Base-by-base conservation (phyloP, 2,888 invertebrate species). In the Dioctria linearis region DNA sequence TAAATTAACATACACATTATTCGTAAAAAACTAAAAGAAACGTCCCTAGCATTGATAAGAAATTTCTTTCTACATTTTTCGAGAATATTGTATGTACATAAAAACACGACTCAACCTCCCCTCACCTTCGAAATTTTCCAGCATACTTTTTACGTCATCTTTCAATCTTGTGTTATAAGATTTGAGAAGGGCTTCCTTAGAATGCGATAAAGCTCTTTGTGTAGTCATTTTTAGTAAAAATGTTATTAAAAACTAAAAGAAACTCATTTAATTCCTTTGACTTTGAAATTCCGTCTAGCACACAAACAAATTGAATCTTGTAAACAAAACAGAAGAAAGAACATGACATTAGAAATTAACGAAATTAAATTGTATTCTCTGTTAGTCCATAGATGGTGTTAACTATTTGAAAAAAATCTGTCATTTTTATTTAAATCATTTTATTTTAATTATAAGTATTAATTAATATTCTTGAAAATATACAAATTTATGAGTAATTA, bases 71-170 rank as follows among this genome's bases (percentile, higher is more conserved):
- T 2, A 25, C 25, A 25, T 25, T 25, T 25, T 25, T 25, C 25
- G 25, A 25, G 25, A 25, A 25, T 25, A 25, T 25, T 25, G 25
- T 25, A 25, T 25, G 25, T 25, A 25, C 25, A 1, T 25, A 25
- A 25, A 25, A 25, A 25, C 25, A 1, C 25, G 25, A 25, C 25
- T 1, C 2, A 25, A 25, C 25, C 25, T 25, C 25, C 25, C 2
- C 82, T 85, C 91, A 94, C 98, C 98, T 91, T 96, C 95, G 89
- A 97, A 98, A 89, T 99, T 99, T 88, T 99, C 98, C 79, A 98
- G 90, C 95, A 99, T 98, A 84, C 98, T 97, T 88, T 96, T 97
- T 0, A 98, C 95, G 90, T 98, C 98, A 89, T 98, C 98, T 89
- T 98, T 98, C 67, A 99, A 90, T 81, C 98, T 91, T 25, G 96